Evolutionary conservation across 2,888 invertebrate genomes (phyloP).

Genomic region (Metacarcinus magister): DNA sequence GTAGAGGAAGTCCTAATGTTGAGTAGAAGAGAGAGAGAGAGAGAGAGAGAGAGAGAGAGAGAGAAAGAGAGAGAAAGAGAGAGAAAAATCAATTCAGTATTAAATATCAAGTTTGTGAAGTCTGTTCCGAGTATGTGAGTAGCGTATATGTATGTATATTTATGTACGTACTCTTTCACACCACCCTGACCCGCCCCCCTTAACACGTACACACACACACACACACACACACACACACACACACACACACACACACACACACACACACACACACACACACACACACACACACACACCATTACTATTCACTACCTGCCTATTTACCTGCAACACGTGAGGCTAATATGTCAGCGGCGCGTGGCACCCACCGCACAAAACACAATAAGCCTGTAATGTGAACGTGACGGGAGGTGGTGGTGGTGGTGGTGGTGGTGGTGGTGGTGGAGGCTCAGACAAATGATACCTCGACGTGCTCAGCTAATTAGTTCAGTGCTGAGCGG

Average conservation of each 20-base stretch:
- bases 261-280: conserved; percentile 62
- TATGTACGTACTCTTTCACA: background rate
- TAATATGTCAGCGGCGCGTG: conserved; percentile 27
- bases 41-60: background rate
- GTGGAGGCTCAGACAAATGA: background rate
- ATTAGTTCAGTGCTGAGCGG: conserved; percentile 10
- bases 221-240: conserved; percentile 50
- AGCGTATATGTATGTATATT: background rate
- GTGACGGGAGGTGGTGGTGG: background rate
- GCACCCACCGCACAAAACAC: background rate
- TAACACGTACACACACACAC: background rate
- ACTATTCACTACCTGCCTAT: conserved; percentile 31
- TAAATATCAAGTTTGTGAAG: no score
- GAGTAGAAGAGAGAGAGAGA: background rate
- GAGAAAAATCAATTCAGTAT: background rate
- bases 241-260: conserved; percentile 59
- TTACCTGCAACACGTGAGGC: conserved; percentile 47
- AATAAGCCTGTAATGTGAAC: conserved; percentile 33
- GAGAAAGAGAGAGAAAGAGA: conserved; percentile 37
- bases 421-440: background rate
- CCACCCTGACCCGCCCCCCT: background rate
- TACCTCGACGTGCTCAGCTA: background rate
- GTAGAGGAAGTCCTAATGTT: background rate
- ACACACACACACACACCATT: conserved; percentile 57
- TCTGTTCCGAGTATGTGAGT: no score